Evolutionary conservation across 2,113 vertebrate genomes (phyloP), one percentile per base, ranked within the genome.

Genomic region (Tragelaphus strepsiceros): DNA sequence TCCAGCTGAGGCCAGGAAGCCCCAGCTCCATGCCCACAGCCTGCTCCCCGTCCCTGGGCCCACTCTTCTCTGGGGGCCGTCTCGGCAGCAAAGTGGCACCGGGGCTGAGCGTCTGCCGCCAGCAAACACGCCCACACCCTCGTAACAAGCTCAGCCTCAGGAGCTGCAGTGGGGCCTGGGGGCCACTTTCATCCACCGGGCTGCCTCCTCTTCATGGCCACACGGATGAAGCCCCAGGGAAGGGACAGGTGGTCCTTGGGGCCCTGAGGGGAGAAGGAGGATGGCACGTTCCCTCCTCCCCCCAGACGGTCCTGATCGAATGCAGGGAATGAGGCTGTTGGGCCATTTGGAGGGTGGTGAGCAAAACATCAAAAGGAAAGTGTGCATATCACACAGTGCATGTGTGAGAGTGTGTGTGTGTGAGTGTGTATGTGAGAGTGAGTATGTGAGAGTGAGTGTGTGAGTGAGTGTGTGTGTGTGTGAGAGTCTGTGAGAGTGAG

Each of bases 111-210:
- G 2, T 43, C 56, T 88, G 92, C 92, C 85, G 94, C 90, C 24
- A 95, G 53, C 56, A 98, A 97, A 64, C 74, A 59, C 11, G 62
- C 97, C 0, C 21, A 0, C 53, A 53, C 39, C 85, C 58, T 80
- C 62, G 61, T 96, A 96, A 96, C 94, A 93, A 98, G 94, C 95
- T 43, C 35, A 91, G 28, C 49, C 10, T 54, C 1, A 56, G 85
- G 81, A 98, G 96, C 96, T 88, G 78, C 89, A 59, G 95, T 92
- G 96, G 97, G 95, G 95, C 78, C 86, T 97, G 96, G 94, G 97
- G 97, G 94, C 49, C 90, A n/a, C 96, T 96, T 89, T 96, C 97
- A 93, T 98, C 94, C 96, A 91, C 49, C 95, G 83, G 61, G 96
- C 92, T 95, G 96, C 91, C 94, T 97, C 2, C 0, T 97, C 89